Evolutionary conservation across 2,113 vertebrate species (phyloP).

Genomic region (Python bivittatus): DNA sequence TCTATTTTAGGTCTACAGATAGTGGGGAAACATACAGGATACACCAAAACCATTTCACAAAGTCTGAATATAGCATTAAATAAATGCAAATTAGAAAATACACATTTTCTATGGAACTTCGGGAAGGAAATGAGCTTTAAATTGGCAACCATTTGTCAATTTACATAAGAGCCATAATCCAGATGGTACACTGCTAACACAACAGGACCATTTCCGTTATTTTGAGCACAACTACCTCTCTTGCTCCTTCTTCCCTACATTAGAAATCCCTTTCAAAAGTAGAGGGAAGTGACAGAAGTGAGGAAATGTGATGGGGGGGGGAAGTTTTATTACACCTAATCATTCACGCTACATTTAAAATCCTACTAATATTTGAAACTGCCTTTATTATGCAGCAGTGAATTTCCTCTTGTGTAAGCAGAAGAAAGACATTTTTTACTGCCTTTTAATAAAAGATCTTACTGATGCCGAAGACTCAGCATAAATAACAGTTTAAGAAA

Average conservation of each 20-base stretch:
- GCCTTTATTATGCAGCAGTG: not conserved
- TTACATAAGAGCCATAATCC: not conserved
- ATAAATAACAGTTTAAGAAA: not conserved
- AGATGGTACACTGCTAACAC: not conserved
- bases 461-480: not conserved
- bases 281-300: not conserved
- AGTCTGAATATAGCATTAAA: not conserved
- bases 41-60: not conserved
- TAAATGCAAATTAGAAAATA: slow-evolving; percentile 1
- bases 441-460: not conserved
- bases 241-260: not conserved
- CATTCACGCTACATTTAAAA: not conserved
- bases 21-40: not conserved
- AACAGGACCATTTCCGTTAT: not conserved
- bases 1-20: not conserved
- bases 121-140: not conserved
- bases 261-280: not conserved
- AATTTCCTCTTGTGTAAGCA: not conserved
- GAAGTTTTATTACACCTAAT: not conserved
- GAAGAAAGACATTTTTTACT: not conserved
- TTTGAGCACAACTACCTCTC: not conserved
- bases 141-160: not conserved
- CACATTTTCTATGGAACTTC: not conserved
- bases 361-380: not conserved
- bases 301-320: no score